phyloP scores from a whole-genome alignment of 2,888 invertebrate species.

The Anarsia innoxiella region DNA sequence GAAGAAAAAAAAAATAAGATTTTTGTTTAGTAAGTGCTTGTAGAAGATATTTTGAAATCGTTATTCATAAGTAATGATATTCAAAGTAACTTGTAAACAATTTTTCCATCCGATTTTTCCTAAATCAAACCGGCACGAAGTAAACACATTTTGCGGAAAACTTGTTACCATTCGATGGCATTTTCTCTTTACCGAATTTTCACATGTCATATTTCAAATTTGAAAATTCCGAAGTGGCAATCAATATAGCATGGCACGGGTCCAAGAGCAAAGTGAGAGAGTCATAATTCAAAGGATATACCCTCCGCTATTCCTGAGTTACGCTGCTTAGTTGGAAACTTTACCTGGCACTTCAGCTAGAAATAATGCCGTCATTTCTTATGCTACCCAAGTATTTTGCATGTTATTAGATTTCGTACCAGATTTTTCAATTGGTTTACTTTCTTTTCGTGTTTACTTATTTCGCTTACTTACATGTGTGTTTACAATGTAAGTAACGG shows the following conservation, averaged over 20 bases:
- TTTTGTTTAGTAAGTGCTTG: too few relatives aligned
- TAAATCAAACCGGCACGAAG: too few relatives aligned
- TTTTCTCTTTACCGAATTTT: slow-evolving; percentile 15
- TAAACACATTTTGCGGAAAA: slow-evolving; percentile 5
- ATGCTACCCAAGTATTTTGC: slow-evolving; percentile 22
- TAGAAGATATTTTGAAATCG: too few relatives aligned
- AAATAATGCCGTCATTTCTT: slow-evolving; percentile 12
- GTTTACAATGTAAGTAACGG: too few relatives aligned
- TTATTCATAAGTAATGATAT: too few relatives aligned
- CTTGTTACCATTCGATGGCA: slow-evolving; percentile 4
- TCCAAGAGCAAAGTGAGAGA: slow-evolving; percentile 31
- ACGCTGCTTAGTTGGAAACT: slow-evolving; percentile 22
- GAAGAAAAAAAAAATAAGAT: too few relatives aligned
- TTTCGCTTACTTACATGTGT: too few relatives aligned
- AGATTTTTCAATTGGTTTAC: too few relatives aligned
- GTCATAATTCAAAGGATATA: slow-evolving; percentile 33
- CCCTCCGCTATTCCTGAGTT: slow-evolving; percentile 7
- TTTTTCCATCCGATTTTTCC: too few relatives aligned
- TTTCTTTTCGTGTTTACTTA: too few relatives aligned
- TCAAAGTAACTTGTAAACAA: too few relatives aligned
- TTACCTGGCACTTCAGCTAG: slow-evolving; percentile 21
- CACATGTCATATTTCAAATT: slow-evolving; percentile 27
- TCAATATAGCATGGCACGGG: slow-evolving; percentile 37
- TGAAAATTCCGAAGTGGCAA: slow-evolving; percentile 36
- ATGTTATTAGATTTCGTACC: slow-evolving; percentile 19